Conservation (phyloP, 2,113 vertebrate genomes). For the Toxotes jaculatrix region DNA sequence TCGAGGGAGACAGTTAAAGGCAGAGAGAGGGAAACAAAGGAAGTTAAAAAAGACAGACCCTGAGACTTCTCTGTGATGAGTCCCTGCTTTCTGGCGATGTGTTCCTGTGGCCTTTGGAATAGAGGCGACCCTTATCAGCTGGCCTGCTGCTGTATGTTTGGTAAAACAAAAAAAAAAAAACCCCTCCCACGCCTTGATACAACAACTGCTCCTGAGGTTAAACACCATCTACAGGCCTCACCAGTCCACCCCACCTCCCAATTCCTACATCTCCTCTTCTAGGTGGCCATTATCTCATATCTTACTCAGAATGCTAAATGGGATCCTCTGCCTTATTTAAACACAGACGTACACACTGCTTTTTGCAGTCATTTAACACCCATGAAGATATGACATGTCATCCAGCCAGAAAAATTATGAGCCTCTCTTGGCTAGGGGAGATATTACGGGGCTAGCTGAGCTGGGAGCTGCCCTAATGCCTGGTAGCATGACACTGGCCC, state of each 20-base stretch:
- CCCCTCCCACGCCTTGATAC: slow-evolving; percentile 64
- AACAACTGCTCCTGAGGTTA: slow-evolving; percentile 64
- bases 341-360: slow-evolving; percentile 39
- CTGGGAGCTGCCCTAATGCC: slow-evolving; percentile 52
- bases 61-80: slow-evolving; percentile 57
- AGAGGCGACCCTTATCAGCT: slow-evolving; percentile 68
- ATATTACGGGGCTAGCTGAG: slow-evolving; percentile 40
- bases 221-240: slow-evolving; percentile 32
- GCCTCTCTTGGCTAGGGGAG: slow-evolving; percentile 43
- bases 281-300: slow-evolving; percentile 49
- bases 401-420: slow-evolving; percentile 49
- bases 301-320: slow-evolving; percentile 65
- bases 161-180: slow-evolving; percentile 42
- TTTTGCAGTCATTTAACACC: slow-evolving; percentile 65
- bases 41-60: slow-evolving; percentile 39
- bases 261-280: slow-evolving; percentile 36
- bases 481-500: slow-evolving; percentile 62
- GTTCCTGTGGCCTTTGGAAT: slow-evolving; percentile 55
- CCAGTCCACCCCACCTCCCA: slow-evolving; percentile 2
- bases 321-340: slow-evolving; percentile 68
- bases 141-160: slow-evolving; percentile 53
- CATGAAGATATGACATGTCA: slow-evolving; percentile 57
- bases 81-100: slow-evolving; percentile 40
- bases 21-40: slow-evolving; percentile 53
- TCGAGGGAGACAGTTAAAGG: slow-evolving; percentile 75